Base-by-base conservation (phyloP, 2,797 vertebrate species). In the Hybognathus amarus region DNA sequence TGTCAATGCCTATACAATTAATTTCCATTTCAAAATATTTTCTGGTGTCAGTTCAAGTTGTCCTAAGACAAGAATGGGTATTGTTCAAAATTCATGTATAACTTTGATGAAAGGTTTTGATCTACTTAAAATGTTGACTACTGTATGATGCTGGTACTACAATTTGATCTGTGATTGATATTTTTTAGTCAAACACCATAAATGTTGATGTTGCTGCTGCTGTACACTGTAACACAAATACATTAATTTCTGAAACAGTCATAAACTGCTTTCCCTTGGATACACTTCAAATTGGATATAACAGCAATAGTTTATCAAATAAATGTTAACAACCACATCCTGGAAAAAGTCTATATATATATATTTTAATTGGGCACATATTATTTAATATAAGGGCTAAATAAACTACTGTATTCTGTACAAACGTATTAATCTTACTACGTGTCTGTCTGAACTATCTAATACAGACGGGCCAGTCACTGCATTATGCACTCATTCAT, bases 101-200 rank as follows among this genome's bases (percentile, higher is more conserved):
- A 45, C 42, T 45, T 45, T 5, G 13, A 47, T 5, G 45, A 47
- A 47, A 47, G 45, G 13, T 47, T 47, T 15, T 45, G 4, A 45
- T 45, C 45, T 45, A 45, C 1, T 45, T 45, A 12, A 45, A 45
- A 45, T 45, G 42, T 45, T 45, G 42, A 15, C 42, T 45, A 47
- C 13, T 15, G 45, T 47, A 15, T 63, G 20, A 61, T 76, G 68
- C 73, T 45, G 50, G 42, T 59, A 81, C 56, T 79, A 80, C 66
- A 45, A 20, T 63, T 86, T 79, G 47, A 77, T 45, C 56, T 4
- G 18, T 12, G 24, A 36, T 12, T 22, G 22, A 40, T 30, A 56
- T 27, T 27, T 27, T 78, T 73, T 18, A 30, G 13, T 27, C 24
- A 73, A 50, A 73, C 42, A 27, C 15, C 27, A 45, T 24, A 30